Evolutionary conservation across 2,797 vertebrate genomes (phyloP).

Genomic region (Spinibarbus caldwelli): DNA sequence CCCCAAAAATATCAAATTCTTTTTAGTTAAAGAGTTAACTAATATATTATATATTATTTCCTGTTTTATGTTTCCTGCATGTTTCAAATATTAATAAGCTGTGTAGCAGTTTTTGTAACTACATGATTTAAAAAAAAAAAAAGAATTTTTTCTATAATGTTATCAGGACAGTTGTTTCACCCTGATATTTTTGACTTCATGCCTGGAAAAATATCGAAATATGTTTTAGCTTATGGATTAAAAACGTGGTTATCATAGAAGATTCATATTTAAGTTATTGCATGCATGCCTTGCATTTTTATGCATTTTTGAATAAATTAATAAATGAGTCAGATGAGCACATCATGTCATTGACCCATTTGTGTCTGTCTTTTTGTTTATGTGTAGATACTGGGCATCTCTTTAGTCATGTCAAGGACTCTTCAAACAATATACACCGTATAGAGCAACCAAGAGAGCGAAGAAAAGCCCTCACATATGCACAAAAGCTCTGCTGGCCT

Average conservation of each 20-base stretch:
- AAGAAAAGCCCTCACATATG: constrained; percentile 31
- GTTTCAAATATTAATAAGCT: background rate
- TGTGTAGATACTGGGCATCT: constrained; percentile 7
- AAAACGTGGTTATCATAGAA: background rate
- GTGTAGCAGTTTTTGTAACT: background rate
- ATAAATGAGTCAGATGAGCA: background rate
- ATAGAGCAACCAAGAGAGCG: constrained; percentile 78
- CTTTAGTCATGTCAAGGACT: constrained; percentile 74
- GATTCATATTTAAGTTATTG: background rate
- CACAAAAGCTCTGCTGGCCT: constrained; percentile 1
- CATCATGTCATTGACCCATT: background rate
- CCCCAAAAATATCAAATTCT: background rate
- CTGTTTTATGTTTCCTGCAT: background rate
- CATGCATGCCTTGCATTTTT: background rate
- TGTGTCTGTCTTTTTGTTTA: background rate
- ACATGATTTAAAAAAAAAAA: background rate
- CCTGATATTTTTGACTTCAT: background rate
- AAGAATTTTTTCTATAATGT: background rate
- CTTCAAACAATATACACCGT: constrained; percentile 83
- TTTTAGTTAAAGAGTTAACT: background rate
- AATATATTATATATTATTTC: background rate
- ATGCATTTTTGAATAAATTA: background rate
- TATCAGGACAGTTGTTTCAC: background rate
- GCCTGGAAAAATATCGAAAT: background rate
- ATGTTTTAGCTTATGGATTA: background rate